phyloP scores from a whole-genome alignment of 2,888 invertebrate species.

The Thera britannica region DNA sequence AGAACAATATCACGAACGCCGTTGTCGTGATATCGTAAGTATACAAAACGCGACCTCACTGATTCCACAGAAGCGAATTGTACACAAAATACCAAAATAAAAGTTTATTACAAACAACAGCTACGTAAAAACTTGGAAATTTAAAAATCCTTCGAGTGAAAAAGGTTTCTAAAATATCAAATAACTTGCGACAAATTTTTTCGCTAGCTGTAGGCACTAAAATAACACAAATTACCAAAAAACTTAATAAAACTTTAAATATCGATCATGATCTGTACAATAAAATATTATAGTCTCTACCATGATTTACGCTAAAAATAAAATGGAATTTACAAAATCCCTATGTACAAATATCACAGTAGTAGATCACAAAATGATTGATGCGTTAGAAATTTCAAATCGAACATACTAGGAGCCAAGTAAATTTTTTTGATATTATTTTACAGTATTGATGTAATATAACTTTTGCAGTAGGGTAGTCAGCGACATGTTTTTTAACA shows the following conservation, averaged over 20 bases:
- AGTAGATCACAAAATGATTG: slow-evolving; percentile 42
- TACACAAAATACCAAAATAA: slow-evolving; percentile 77
- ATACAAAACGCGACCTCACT: slow-evolving; percentile 70
- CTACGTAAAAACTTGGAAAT: slow-evolving; percentile 70
- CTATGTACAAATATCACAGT: slow-evolving; percentile 78
- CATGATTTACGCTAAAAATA: slow-evolving; percentile 72
- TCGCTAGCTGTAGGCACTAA: not conserved
- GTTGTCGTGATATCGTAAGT: slow-evolving; percentile 60
- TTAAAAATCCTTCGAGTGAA: slow-evolving; percentile 67
- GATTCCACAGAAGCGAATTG: slow-evolving; percentile 68
- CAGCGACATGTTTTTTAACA: slow-evolving; percentile 31
- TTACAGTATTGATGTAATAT: slow-evolving; percentile 7
- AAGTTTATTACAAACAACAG: slow-evolving; percentile 69
- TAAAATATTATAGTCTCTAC: slow-evolving; percentile 62
- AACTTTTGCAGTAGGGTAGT: not conserved
- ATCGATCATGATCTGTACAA: slow-evolving; percentile 64
- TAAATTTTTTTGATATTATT: slow-evolving; percentile 26
- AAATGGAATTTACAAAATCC: slow-evolving; percentile 67
- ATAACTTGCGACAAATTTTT: slow-evolving; percentile 36
- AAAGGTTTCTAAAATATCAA: slow-evolving; percentile 60
- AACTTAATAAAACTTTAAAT: slow-evolving; percentile 61
- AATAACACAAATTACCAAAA: slow-evolving; percentile 47
- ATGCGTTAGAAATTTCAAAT: slow-evolving; percentile 28
- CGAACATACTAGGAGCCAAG: not conserved
- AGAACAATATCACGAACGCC: slow-evolving; percentile 57